These are phyloP conservation scores for Proterorhinus semilunaris DNA, from an alignment of 2,113 vertebrate genomes.

Conservation along the genomic window DNA sequence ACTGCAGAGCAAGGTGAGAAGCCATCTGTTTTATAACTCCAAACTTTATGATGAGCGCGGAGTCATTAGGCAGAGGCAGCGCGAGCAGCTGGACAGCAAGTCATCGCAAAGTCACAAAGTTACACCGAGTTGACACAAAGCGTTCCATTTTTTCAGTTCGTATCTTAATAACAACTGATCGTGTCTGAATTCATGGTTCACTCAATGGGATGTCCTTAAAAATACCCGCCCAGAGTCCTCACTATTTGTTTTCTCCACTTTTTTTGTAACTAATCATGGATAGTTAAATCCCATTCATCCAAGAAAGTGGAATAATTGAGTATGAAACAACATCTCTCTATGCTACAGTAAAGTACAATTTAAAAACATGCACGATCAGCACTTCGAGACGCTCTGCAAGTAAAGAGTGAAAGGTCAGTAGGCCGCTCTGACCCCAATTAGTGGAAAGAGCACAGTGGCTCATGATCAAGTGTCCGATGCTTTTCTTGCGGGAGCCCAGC, in stretches of 20 bases:
- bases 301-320: neutral
- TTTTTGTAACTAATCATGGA: too few species aligned
- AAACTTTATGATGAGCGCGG: conserved; percentile 37
- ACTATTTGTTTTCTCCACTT: too few species aligned
- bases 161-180: conserved; percentile 29
- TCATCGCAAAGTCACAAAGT: conserved; percentile 54
- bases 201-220: too few species aligned
- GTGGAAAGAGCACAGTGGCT: conserved; percentile 41
- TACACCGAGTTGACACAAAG: conserved; percentile 24
- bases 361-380: conserved; percentile 56
- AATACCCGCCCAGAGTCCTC: too few species aligned
- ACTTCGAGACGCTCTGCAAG: conserved; percentile 29
- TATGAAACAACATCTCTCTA: conserved; percentile 9
- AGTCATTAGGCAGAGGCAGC: conserved; percentile 35
- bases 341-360: conserved; percentile 37
- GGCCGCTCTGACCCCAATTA: conserved; percentile 67
- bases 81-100: conserved; percentile 52
- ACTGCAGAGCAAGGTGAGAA: conserved; percentile 51
- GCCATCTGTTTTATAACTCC: conserved; percentile 57
- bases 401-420: conserved; percentile 68
- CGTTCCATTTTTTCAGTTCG: conserved; percentile 12
- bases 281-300: too few species aligned
- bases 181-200: conserved; percentile 36
- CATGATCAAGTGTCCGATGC: conserved; percentile 31
- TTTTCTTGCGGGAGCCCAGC: conserved; percentile 31